Conservation (phyloP, 2,113 vertebrate genomes). For the Channa maculata region DNA sequence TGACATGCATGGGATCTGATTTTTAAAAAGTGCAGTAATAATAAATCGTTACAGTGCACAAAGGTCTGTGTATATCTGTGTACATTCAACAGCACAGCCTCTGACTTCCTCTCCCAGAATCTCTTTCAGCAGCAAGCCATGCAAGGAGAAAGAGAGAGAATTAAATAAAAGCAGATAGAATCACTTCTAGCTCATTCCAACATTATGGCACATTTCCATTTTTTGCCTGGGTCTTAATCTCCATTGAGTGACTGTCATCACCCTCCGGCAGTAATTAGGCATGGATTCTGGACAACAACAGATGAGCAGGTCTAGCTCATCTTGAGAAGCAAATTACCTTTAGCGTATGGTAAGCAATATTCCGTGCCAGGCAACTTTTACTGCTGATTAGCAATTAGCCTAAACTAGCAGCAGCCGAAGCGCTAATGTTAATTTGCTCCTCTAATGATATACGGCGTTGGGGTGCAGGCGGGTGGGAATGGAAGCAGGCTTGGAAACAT, state of each 20-base stretch:
- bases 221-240: slow-evolving; percentile 82
- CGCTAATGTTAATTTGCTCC: slow-evolving; percentile 86
- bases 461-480: slow-evolving; percentile 47
- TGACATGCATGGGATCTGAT: too few species aligned
- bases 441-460: slow-evolving; percentile 81
- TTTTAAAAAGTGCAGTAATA: too few species aligned
- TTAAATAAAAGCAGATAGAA: slow-evolving; percentile 77
- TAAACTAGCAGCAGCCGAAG: slow-evolving; percentile 82
- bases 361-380: slow-evolving; percentile 85
- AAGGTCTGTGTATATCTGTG: neutral
- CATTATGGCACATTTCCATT: slow-evolving; percentile 83
- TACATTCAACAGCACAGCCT: neutral
- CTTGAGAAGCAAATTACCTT: slow-evolving; percentile 86
- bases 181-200: slow-evolving; percentile 80
- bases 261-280: slow-evolving; percentile 85
- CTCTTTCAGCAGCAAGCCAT: slow-evolving; percentile 65
- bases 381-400: slow-evolving; percentile 88
- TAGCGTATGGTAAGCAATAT: slow-evolving; percentile 87
- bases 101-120: slow-evolving; percentile 41
- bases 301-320: slow-evolving; percentile 79
- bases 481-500: slow-evolving; percentile 70
- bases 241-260: slow-evolving; percentile 84
- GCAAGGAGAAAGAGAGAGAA: slow-evolving; percentile 55
- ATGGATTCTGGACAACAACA: slow-evolving; percentile 84
- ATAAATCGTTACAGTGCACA: neutral